phyloP scores from a whole-genome alignment of 2,113 vertebrate species.

The Larimichthys crocea region DNA sequence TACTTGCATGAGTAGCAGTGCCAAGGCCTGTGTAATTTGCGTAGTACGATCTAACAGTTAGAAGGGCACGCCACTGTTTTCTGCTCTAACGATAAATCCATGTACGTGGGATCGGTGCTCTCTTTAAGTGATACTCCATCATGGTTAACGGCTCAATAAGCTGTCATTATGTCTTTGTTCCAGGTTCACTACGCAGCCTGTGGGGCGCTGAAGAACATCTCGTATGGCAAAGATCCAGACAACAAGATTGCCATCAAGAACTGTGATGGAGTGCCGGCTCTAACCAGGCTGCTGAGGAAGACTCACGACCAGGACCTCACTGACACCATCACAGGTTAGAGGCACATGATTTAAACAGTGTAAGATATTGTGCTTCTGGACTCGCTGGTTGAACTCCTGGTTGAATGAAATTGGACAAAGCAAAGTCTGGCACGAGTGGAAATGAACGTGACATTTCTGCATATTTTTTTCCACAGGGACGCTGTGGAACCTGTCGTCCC shows the following conservation, averaged over 20 bases:
- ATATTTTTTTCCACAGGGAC: constrained; percentile 84
- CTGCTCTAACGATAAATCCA: not conserved
- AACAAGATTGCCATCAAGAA: constrained; percentile 99
- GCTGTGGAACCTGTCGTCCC: constrained; percentile 96
- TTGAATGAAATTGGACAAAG: not conserved
- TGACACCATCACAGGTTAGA: constrained; percentile 93
- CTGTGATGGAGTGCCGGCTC: constrained; percentile 93
- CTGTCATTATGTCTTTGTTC: not conserved
- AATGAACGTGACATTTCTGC: not conserved
- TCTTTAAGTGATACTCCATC: not conserved
- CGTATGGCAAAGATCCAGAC: constrained; percentile 92
- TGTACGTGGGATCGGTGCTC: not conserved
- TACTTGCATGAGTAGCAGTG: not conserved
- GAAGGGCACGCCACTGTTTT: not conserved
- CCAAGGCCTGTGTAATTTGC: not conserved
- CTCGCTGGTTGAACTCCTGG: not conserved
- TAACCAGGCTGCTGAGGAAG: constrained; percentile 91
- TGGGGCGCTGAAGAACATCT: constrained; percentile 97
- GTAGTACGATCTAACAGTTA: not conserved
- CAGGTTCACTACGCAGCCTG: constrained; percentile 91
- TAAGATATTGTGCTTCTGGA: not conserved
- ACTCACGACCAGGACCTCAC: constrained; percentile 92
- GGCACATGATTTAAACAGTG: not conserved
- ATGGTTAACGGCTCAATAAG: not conserved
- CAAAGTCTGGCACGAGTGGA: not conserved